A percentile compares a stretch with the other conserved stretches of the same genome.
These are phyloP conservation scores for Tenthredo amoena DNA, from an alignment of 2,888 invertebrate species.

Conservation along the genomic window DNA sequence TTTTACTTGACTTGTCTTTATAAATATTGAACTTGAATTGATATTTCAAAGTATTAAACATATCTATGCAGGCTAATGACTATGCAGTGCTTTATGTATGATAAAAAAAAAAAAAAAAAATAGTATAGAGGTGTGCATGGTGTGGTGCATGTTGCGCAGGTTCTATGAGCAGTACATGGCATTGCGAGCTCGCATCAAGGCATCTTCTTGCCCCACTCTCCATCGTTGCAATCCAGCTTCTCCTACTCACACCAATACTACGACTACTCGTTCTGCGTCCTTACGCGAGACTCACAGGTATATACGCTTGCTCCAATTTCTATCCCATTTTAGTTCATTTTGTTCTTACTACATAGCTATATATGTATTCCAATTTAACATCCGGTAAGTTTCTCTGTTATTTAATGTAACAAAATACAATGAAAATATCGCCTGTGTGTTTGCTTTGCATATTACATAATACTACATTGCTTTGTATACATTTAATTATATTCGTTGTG, in stretches of 20 bases:
- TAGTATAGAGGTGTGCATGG: constrained; percentile 74
- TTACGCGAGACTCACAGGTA: constrained; percentile 80
- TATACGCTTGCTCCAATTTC: constrained; percentile 63
- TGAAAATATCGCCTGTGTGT: constrained; percentile 19
- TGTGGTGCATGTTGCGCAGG: constrained; percentile 82
- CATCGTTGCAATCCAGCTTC: constrained; percentile 77
- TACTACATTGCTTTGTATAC: constrained; percentile 37
- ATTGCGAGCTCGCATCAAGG: constrained; percentile 93
- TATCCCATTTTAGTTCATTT: constrained; percentile 61
- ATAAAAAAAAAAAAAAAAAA: constrained; percentile 46
- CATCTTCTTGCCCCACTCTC: constrained; percentile 89
- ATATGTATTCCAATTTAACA: constrained; percentile 16
- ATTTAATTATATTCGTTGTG: neutral
- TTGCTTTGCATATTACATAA: constrained; percentile 40
- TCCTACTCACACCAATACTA: constrained; percentile 77
- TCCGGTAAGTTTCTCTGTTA: neutral
- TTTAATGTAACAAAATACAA: neutral
- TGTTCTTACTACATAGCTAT: constrained; percentile 20
- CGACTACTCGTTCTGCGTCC: constrained; percentile 82
- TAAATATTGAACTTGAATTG: neutral
- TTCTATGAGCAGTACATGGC: constrained; percentile 94
- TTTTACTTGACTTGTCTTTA: neutral
- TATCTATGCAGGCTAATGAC: constrained; percentile 30
- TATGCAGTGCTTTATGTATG: constrained; percentile 45
- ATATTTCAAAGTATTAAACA: neutral